Conservation (phyloP, 2,113 vertebrate species). For the Dipodomys stephensi region DNA sequence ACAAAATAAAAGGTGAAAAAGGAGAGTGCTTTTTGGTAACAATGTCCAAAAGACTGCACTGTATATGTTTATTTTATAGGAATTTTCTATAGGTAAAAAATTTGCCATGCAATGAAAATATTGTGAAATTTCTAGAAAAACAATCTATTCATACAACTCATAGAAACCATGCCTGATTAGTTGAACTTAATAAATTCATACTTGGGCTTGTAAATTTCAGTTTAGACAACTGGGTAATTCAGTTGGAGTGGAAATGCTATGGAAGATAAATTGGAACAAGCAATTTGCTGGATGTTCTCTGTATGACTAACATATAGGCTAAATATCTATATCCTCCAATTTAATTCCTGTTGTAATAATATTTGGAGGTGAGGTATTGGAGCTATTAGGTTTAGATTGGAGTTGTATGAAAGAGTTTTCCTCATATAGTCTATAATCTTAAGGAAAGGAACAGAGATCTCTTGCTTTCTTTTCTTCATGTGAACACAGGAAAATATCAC, state of each 20-base stretch:
- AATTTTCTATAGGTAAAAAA: background rate
- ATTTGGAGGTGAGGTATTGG: background rate
- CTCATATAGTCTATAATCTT: background rate
- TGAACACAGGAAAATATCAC: background rate
- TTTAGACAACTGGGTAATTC: constrained; percentile 17
- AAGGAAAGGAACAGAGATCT: background rate
- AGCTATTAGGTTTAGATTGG: background rate
- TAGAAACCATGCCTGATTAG: background rate
- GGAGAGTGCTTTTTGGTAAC: background rate
- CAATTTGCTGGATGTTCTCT: background rate
- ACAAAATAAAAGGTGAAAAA: background rate
- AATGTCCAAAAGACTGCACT: background rate
- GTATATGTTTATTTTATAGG: background rate
- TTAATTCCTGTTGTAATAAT: background rate
- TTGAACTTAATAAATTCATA: constrained; percentile 19
- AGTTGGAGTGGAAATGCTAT: constrained; percentile 25
- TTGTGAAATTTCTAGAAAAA: constrained; percentile 11
- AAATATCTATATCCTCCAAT: background rate
- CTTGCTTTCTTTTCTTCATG: background rate
- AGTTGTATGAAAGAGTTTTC: background rate
- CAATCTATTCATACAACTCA: background rate
- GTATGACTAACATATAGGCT: background rate
- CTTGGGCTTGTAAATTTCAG: background rate
- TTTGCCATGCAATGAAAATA: background rate
- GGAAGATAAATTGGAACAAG: background rate